Percentiles rank a stretch among this genome's conserved stretches.
Conservation (phyloP, 2,888 invertebrate genomes). For the Brenthis daphne region DNA sequence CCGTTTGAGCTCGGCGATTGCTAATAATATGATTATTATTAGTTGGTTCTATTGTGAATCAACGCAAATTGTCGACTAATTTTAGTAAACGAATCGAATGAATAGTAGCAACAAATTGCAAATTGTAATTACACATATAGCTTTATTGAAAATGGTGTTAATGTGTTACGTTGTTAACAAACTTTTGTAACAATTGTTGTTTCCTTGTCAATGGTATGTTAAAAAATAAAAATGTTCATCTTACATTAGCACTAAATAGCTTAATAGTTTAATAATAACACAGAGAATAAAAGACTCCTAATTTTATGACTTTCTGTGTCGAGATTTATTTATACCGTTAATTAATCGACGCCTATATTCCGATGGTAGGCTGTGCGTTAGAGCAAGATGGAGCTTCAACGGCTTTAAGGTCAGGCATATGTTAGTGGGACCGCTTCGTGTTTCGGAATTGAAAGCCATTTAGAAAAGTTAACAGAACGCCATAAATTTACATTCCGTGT, state of each 20-base stretch:
- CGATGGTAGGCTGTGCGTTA: slow-evolving; percentile 33
- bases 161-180: slow-evolving; percentile 6
- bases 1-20: slow-evolving; percentile 62
- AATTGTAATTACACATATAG: slow-evolving; percentile 23
- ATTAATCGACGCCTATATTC: slow-evolving; percentile 42
- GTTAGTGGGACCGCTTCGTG: slow-evolving; percentile 45
- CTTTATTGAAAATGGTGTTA: background rate
- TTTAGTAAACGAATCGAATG: slow-evolving; percentile 38
- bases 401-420: slow-evolving; percentile 37
- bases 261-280: slow-evolving; percentile 20
- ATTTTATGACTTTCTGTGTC: slow-evolving; percentile 37
- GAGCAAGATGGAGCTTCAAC: slow-evolving; percentile 36
- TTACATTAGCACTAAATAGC: slow-evolving; percentile 29
- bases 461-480: slow-evolving; percentile 63
- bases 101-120: slow-evolving; percentile 26
- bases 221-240: background rate
- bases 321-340: slow-evolving; percentile 42
- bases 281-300: slow-evolving; percentile 33
- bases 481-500: slow-evolving; percentile 70
- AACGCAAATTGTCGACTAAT: slow-evolving; percentile 47
- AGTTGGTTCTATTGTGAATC: slow-evolving; percentile 47
- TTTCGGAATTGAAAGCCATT: slow-evolving; percentile 67
- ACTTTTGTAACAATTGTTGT: background rate
- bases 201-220: background rate
- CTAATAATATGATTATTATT: slow-evolving; percentile 73